Evolutionary conservation across 1,140 invertebrate species (phyloP).

Genomic region (Riptortus pedestris): DNA sequence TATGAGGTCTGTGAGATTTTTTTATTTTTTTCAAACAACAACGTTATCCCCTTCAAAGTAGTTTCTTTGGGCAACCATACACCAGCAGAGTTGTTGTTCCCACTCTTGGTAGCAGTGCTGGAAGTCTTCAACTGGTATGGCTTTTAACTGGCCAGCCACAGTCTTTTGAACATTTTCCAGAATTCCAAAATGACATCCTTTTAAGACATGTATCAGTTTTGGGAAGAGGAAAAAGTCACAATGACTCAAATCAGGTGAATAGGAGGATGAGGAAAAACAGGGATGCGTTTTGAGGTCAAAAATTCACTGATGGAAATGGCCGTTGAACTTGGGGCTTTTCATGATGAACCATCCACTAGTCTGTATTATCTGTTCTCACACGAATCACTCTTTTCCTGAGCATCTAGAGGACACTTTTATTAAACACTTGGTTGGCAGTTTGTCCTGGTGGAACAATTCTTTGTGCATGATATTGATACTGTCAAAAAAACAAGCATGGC

Average conservation of each 20-base stretch:
- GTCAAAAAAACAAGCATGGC: not conserved
- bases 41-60: conserved; percentile 13
- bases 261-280: not conserved
- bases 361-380: not conserved
- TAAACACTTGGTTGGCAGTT: too few species aligned
- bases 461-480: not conserved
- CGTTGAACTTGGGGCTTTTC: not conserved
- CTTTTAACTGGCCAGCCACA: not conserved
- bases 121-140: conserved; percentile 1
- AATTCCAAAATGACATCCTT: conserved; percentile 13
- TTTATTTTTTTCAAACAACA: conserved; percentile 8
- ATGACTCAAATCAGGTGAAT: conserved; percentile 7
- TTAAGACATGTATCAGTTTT: not conserved
- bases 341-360: conserved; percentile 4
- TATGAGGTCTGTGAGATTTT: too few species aligned
- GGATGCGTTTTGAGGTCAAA: not conserved
- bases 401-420: not conserved
- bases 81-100: not conserved
- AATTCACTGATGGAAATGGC: not conserved
- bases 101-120: conserved; percentile 7
- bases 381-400: not conserved
- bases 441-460: not conserved
- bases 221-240: conserved; percentile 7
- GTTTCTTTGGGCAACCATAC: conserved; percentile 2
- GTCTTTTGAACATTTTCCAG: conserved; percentile 5